A percentile compares a stretch with the other conserved stretches of the same genome.
Evolutionary conservation across 1,140 invertebrate genomes (phyloP).

Genomic region (Sitophilus oryzae): DNA sequence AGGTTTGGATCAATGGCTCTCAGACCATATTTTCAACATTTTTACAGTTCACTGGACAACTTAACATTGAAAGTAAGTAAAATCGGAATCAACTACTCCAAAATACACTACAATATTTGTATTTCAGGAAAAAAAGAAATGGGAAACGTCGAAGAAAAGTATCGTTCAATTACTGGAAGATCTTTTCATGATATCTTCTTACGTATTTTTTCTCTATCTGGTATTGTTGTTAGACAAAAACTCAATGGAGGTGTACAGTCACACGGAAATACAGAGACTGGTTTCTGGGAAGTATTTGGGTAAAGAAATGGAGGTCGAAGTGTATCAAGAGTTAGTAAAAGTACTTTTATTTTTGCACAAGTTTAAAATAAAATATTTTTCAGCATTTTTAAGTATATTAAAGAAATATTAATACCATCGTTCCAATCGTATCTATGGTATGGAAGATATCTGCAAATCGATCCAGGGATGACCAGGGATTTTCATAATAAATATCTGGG

Average conservation of each 20-base stretch:
- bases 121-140: slow-evolving; percentile 19
- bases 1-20: slow-evolving; percentile 23
- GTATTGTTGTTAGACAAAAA: slow-evolving; percentile 29
- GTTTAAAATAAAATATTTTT: slow-evolving; percentile 6
- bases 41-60: slow-evolving; percentile 25
- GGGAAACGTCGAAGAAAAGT: slow-evolving; percentile 13
- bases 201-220: slow-evolving; percentile 30
- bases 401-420: slow-evolving; percentile 19
- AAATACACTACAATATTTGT: too few relatives aligned
- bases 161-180: slow-evolving; percentile 27
- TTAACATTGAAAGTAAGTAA: slow-evolving; percentile 14
- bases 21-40: slow-evolving; percentile 29
- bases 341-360: too few relatives aligned
- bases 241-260: slow-evolving; percentile 10
- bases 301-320: slow-evolving; percentile 9
- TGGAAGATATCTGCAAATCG: slow-evolving; percentile 17
- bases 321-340: slow-evolving; percentile 1
- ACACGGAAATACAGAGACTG: slow-evolving; percentile 23
- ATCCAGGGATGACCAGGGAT: slow-evolving; percentile 30
- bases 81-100: too few relatives aligned
- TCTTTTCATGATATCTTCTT: slow-evolving; percentile 29
- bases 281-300: slow-evolving; percentile 12
- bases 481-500: slow-evolving; percentile 30
- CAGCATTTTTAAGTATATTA: slow-evolving; percentile 27
- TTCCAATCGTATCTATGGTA: slow-evolving; percentile 30